phyloP scores from a whole-genome alignment of 1,140 invertebrate genomes.

The Hetaerina americana region DNA sequence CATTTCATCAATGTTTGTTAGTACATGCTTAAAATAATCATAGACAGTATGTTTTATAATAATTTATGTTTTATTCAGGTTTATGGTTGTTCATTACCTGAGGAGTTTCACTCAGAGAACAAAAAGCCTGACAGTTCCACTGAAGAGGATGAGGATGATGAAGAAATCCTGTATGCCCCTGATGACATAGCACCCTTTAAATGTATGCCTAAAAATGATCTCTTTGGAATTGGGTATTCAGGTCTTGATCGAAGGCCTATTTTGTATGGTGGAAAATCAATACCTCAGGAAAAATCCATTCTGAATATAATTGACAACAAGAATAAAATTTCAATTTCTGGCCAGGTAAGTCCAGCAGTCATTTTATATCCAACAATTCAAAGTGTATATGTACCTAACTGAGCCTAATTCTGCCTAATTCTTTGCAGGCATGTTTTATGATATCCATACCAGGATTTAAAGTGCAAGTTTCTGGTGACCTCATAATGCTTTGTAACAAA shows the following conservation, averaged over 20 bases:
- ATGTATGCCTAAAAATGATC: constrained; percentile 62
- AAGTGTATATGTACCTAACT: too few relatives aligned
- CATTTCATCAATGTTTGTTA: too few relatives aligned
- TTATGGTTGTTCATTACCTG: constrained; percentile 55
- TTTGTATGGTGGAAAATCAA: constrained; percentile 27
- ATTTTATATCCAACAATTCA: neutral
- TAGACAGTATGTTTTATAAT: too few relatives aligned
- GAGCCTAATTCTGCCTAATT: too few relatives aligned
- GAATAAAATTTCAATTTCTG: constrained; percentile 65
- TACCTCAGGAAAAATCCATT: constrained; percentile 23
- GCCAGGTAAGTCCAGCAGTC: constrained; percentile 34
- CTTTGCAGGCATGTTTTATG: too few relatives aligned
- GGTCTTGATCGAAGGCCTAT: constrained; percentile 54
- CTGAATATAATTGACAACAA: constrained; percentile 39
- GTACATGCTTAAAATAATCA: too few relatives aligned
- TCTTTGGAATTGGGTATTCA: constrained; percentile 80
- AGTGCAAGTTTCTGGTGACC: too few relatives aligned
- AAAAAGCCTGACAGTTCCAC: constrained; percentile 7
- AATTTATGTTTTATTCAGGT: constrained; percentile 27
- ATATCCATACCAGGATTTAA: too few relatives aligned
- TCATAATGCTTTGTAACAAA: too few relatives aligned
- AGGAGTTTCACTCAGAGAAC: constrained; percentile 20
- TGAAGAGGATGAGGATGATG: constrained; percentile 35
- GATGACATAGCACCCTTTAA: constrained; percentile 63
- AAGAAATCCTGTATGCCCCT: constrained; percentile 59